Evolutionary conservation across 1,140 invertebrate species (phyloP).

Genomic region (Himalopsyche phryganea): DNA sequence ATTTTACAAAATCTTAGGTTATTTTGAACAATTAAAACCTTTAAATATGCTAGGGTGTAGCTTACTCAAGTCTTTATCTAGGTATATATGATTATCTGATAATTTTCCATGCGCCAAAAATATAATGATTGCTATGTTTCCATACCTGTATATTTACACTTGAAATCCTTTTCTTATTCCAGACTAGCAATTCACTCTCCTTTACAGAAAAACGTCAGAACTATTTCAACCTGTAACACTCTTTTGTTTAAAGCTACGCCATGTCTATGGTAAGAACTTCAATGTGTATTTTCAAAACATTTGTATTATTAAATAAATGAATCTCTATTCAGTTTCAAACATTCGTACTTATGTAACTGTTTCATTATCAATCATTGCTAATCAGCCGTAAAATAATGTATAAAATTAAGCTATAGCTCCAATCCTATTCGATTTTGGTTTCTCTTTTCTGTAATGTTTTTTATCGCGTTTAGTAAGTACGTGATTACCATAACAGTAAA

Average conservation of each 20-base stretch:
- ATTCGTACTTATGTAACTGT: background rate
- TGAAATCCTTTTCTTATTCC: constrained; percentile 19
- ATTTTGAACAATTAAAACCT: too few species aligned
- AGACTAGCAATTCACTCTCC: constrained; percentile 19
- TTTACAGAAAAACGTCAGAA: constrained; percentile 17
- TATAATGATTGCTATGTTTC: too few species aligned
- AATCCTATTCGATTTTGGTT: background rate
- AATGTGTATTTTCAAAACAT: background rate
- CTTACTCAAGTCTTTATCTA: too few species aligned
- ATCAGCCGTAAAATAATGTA: background rate
- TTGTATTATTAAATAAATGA: background rate
- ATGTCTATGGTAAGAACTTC: constrained; percentile 22
- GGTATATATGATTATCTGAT: too few species aligned
- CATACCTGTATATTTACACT: too few species aligned
- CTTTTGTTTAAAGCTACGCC: constrained; percentile 24
- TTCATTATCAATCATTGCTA: background rate
- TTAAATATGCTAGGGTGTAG: too few species aligned
- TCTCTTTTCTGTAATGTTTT: background rate
- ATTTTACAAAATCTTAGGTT: too few species aligned
- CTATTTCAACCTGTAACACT: constrained; percentile 22
- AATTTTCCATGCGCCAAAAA: too few species aligned
- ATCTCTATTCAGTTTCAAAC: too few species aligned
- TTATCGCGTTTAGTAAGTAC: background rate
- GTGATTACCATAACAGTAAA: background rate
- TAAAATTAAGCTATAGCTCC: background rate